Evolutionary conservation across 2,888 invertebrate genomes (phyloP).

Genomic region (Poecilus cupreus): DNA sequence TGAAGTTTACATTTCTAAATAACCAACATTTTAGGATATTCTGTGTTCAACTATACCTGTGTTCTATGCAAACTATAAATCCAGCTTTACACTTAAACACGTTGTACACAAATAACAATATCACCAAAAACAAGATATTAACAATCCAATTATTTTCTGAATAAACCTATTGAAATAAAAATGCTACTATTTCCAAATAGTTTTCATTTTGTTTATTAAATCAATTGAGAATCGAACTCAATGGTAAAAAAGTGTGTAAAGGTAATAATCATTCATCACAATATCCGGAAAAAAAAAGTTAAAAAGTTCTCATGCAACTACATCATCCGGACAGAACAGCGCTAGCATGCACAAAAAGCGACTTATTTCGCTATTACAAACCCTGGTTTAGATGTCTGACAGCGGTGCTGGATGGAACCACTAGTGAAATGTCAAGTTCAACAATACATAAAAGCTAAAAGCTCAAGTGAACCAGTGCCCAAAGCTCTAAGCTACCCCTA

Average conservation of each 20-base stretch:
- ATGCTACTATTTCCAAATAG: too few species aligned
- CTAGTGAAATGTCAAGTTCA: slow-evolving; percentile 11
- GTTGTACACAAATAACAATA: too few species aligned
- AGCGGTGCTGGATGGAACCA: slow-evolving; percentile 29
- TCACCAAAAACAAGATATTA: too few species aligned
- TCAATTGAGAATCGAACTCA: neutral
- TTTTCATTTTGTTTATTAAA: too few species aligned
- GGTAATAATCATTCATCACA: neutral
- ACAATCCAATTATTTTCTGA: too few species aligned
- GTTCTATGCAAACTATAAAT: too few species aligned
- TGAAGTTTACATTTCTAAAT: too few species aligned
- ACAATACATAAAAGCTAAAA: slow-evolving; percentile 16
- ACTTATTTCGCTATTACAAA: slow-evolving; percentile 17
- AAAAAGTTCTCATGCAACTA: neutral
- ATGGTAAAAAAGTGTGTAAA: neutral
- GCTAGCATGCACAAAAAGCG: slow-evolving; percentile 23
- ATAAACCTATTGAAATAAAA: too few species aligned
- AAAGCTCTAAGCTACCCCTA: slow-evolving; percentile 31
- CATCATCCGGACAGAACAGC: neutral
- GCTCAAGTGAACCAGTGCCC: slow-evolving; percentile 28
- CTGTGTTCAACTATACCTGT: too few species aligned
- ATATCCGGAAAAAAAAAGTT: neutral
- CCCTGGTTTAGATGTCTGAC: slow-evolving; percentile 32
- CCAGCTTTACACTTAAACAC: too few species aligned
- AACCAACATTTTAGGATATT: too few species aligned